These are phyloP conservation scores for Ceratina japonica DNA, from an alignment of 1,140 invertebrate species.

Conservation along the genomic window DNA sequence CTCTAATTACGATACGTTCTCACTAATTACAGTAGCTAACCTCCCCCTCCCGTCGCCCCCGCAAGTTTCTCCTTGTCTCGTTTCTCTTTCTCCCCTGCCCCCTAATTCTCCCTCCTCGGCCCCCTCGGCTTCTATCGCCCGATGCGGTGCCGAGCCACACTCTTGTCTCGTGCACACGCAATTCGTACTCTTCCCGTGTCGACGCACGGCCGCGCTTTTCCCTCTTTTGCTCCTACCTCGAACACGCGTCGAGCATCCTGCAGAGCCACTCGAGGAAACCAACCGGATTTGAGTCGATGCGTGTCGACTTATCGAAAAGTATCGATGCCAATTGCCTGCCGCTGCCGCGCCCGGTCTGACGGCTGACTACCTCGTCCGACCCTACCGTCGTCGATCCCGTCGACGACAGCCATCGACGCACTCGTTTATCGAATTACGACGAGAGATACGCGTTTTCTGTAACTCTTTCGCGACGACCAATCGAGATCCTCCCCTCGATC, in stretches of 20 bases:
- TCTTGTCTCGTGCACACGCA: neutral
- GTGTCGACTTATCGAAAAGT: slow-evolving; percentile 67
- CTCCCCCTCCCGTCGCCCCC: slow-evolving; percentile 55
- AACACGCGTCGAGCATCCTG: slow-evolving; percentile 35
- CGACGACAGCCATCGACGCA: slow-evolving; percentile 57
- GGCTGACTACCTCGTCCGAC: neutral
- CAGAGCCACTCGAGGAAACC: slow-evolving; percentile 69
- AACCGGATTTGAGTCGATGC: slow-evolving; percentile 71
- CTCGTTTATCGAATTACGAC: slow-evolving; percentile 73
- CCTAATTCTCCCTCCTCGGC: slow-evolving; percentile 25
- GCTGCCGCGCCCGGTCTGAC: neutral
- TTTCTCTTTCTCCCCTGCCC: slow-evolving; percentile 51
- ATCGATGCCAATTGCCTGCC: slow-evolving; percentile 73
- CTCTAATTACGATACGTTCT: slow-evolving; percentile 83
- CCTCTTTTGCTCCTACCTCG: slow-evolving; percentile 59
- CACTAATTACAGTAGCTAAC: slow-evolving; percentile 80
- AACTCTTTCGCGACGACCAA: slow-evolving; percentile 43
- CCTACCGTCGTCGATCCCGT: slow-evolving; percentile 34
- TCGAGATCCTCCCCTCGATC: neutral
- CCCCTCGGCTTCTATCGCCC: neutral
- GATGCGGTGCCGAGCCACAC: too few species aligned
- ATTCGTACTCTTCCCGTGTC: neutral
- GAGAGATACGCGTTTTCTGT: slow-evolving; percentile 57
- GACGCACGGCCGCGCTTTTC: neutral
- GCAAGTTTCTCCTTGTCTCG: slow-evolving; percentile 25